These are phyloP conservation scores for Melieria crassipennis DNA, from an alignment of 2,888 invertebrate genomes.

Conservation along the genomic window DNA sequence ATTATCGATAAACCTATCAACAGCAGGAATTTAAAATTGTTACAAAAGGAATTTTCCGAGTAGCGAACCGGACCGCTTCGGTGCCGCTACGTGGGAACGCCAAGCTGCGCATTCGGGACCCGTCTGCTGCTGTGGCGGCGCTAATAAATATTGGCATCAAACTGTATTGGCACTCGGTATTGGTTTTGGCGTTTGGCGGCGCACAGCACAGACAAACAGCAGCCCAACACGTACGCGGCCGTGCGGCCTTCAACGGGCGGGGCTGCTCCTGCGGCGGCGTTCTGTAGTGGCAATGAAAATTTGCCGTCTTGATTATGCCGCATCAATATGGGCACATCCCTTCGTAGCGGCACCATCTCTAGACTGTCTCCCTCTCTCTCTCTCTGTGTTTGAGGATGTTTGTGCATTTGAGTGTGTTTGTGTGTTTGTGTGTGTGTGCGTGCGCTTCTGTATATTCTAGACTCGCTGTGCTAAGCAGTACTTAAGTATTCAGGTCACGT, in stretches of 20 bases:
- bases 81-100: not conserved
- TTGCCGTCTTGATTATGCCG: not conserved
- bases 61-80: not conserved
- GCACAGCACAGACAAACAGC: too few relatives aligned
- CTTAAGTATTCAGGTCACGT: conserved; percentile 48
- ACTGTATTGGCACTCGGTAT: conserved; percentile 13
- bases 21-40: conserved; percentile 30
- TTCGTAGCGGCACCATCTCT: too few relatives aligned
- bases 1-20: conserved; percentile 45
- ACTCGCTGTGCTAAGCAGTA: conserved; percentile 18
- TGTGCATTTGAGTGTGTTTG: not conserved
- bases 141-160: conserved; percentile 19
- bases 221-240: too few relatives aligned
- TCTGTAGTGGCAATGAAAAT: not conserved
- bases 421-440: conserved; percentile 15
- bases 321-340: too few relatives aligned
- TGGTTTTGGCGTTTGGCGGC: too few relatives aligned
- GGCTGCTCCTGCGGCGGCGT: not conserved
- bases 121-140: not conserved
- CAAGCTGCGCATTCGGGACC: not conserved
- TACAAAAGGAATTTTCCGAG: not conserved
- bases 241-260: not conserved
- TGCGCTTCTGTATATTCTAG: not conserved
- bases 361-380: too few relatives aligned
- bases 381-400: not conserved